A percentile compares a stretch with the other conserved stretches of the same genome.
These are phyloP conservation scores for Heterohyrax brucei DNA, from an alignment of 2,797 vertebrate species.

Conservation along the genomic window DNA sequence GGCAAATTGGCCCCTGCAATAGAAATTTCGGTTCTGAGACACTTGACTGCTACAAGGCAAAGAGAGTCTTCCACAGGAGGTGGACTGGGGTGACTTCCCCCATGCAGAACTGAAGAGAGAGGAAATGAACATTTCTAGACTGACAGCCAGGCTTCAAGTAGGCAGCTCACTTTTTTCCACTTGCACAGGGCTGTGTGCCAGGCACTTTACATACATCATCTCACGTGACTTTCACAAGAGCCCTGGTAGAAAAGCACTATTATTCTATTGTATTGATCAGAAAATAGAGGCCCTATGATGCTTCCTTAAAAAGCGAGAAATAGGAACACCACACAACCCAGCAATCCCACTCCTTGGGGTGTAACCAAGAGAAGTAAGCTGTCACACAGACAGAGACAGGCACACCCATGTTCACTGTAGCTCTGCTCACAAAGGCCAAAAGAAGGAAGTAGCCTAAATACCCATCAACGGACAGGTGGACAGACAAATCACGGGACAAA, in stretches of 20 bases:
- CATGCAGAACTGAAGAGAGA: neutral
- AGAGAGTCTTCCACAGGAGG: neutral
- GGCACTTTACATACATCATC: neutral
- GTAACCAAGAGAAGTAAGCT: no score
- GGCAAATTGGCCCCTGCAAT: neutral
- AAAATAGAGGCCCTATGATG: neutral
- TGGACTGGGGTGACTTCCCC: neutral
- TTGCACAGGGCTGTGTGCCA: neutral
- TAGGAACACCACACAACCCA: no score
- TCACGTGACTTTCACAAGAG: neutral
- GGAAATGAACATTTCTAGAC: neutral
- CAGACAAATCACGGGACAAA: no score
- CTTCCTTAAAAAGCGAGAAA: no score
- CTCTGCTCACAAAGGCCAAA: no score
- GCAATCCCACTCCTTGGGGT: no score
- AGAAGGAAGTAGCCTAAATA: no score
- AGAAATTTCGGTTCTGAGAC: neutral
- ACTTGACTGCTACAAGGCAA: neutral
- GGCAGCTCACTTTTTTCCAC: fast-evolving
- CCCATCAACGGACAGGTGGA: no score
- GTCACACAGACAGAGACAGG: no score
- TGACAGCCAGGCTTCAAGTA: fast-evolving
- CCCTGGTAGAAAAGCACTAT: neutral
- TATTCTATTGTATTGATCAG: neutral
- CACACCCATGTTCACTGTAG: no score